Percentiles rank a stretch among this genome's conserved stretches.
Evolutionary conservation across 2,888 invertebrate genomes (phyloP).

Genomic region (Tenodera sinensis): DNA sequence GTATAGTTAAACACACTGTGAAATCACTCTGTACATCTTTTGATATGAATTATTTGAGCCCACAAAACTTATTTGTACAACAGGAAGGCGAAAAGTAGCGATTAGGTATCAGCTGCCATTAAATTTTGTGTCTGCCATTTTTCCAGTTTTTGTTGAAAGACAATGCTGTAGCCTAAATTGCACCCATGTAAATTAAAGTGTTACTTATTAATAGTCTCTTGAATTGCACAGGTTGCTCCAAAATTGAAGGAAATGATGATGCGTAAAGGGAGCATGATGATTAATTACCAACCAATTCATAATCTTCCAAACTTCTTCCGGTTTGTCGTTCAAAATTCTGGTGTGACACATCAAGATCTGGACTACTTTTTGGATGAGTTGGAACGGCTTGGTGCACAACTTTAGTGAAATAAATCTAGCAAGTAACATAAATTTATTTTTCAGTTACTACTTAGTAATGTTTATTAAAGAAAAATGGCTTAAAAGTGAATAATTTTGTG

Average conservation of each 20-base stretch:
- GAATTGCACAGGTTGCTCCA: slow-evolving; percentile 55
- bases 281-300: slow-evolving; percentile 62
- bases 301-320: slow-evolving; percentile 63
- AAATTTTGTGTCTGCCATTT: too few relatives aligned
- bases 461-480: neutral
- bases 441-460: neutral
- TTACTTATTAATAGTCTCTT: neutral
- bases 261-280: slow-evolving; percentile 60
- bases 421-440: neutral
- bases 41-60: too few relatives aligned
- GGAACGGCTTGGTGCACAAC: slow-evolving; percentile 50
- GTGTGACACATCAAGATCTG: slow-evolving; percentile 53
- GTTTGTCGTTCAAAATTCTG: slow-evolving; percentile 60
- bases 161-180: neutral
- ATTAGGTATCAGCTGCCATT: too few relatives aligned
- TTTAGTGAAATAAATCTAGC: neutral
- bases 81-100: too few relatives aligned
- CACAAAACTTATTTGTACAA: too few relatives aligned
- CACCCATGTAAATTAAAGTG: neutral
- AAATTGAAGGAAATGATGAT: slow-evolving; percentile 63
- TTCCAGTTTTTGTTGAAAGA: too few relatives aligned
- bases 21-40: too few relatives aligned
- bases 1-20: too few relatives aligned
- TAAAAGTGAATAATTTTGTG: neutral
- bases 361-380: slow-evolving; percentile 61